Base-by-base conservation (phyloP, 2,888 invertebrate species). In the Gandaritis pyraliata region DNA sequence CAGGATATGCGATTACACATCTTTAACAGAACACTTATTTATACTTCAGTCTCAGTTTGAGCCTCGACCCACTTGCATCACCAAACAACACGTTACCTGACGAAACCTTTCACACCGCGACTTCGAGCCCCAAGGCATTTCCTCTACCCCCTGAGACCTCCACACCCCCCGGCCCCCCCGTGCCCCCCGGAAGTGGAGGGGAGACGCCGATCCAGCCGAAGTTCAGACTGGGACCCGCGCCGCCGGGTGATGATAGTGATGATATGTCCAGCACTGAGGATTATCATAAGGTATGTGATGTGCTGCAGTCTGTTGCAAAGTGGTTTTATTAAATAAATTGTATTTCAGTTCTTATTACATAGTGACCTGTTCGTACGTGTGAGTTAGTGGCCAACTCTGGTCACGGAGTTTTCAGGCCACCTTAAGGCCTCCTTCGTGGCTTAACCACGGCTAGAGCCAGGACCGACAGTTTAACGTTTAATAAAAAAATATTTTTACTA, bases 81-180 rank as follows among this genome's bases (percentile, higher is more conserved):
- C 90, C 93, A 0, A 88, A 87, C 56, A 83, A 91, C 5, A 81
- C 81, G 1, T 71, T 88, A 0, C 83, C 94, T 57, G 94, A 94
- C 65, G 95, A 95, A 74, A 95, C 96, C 0, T 96, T 95, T 87
- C 96, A 96, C 86, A 96, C 96, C 16, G 96, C 96, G 0, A 93
- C 95, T 6, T 93, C 94, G 0, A 92, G 93, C 29, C 83, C 81
- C 23, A 77, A 77, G 66, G 71, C 69, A 10, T 73, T 75, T 61
- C 77, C 79, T 39, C 75, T 76, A 36, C 67, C 82, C 11, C 69
- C 78, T 47, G 68, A 78, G 4, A 1, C 48, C 13, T 2, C 30
- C 10, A 15, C 10, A 61, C 77, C 79, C 39, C 75, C 76, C 38
- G 68, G 82, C 11, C 71, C 80, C 30, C 69, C 78, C 48, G 68